Base-by-base conservation (phyloP, 2,113 vertebrate genomes). In the Psilopsiagon aurifrons region DNA sequence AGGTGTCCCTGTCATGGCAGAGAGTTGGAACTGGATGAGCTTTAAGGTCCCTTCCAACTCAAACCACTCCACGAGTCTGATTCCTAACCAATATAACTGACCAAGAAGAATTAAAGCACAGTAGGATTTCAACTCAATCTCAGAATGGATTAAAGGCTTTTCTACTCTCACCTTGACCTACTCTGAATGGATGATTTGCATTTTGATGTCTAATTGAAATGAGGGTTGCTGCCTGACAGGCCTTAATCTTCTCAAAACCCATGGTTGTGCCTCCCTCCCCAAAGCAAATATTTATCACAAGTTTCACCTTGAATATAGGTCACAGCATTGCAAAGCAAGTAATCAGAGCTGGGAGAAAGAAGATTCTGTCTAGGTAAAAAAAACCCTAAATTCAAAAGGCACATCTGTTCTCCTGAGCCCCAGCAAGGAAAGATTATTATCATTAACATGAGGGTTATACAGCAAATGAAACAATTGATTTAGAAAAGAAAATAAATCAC, bases 221-320 rank as follows among this genome's bases (percentile, higher is more conserved):
- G 66, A 82, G 74, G 62, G n/a, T 12, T 89, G 77, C 70, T 90
- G 47, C 71, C 62, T 94, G 81, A 89, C 35, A 68, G 86, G 57
- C 37, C 95, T 84, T 94, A 92, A 94, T 96, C 77, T 73, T 73
- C 80, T 85, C 77, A 89, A 91, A 94, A 80, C 67, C n/a, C 47
- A 33, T 4, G 60, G 66, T 16, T 86, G 60, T 52, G 59, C 59
- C 23, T 88, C 66, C 70, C 62, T 78, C 52, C 81, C 69, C 59
- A 92, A 85, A 91, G 86, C 66, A 96, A 92, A 63, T 51, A 94
- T 89, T 91, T 87, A 95, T 85, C 51, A 63, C 70, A 94, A 94
- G 75, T 89, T 96, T 95, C 95, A 97, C 96, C 96, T 96, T 96
- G 95, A 86, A 91, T 93, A 75, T 49, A 94, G 90, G 95, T 93